phyloP scores from a whole-genome alignment of 2,797 vertebrate genomes.

The Gila robusta region DNA sequence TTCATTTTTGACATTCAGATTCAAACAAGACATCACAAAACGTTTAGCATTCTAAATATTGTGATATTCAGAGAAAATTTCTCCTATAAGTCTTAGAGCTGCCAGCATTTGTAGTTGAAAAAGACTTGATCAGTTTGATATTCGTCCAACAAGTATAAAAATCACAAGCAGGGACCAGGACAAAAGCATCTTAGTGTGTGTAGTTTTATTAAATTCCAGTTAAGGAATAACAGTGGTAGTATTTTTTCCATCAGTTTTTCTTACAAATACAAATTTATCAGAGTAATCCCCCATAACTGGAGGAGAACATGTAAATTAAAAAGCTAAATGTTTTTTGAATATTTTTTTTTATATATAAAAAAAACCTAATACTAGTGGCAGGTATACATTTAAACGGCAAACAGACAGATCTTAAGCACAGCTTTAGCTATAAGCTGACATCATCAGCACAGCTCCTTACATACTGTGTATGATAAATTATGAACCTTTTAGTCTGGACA shows the following conservation, averaged over 20 bases:
- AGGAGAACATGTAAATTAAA: constrained; percentile 68
- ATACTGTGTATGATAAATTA: constrained; percentile 1
- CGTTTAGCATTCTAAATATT: neutral
- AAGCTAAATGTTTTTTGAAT: constrained; percentile 43
- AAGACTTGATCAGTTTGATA: neutral
- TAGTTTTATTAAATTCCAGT: constrained; percentile 84
- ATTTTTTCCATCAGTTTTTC: constrained; percentile 61
- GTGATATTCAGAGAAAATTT: neutral
- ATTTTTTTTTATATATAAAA: neutral
- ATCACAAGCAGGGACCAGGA: constrained; percentile 20
- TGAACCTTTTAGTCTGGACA: constrained; percentile 19
- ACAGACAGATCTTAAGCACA: constrained; percentile 30
- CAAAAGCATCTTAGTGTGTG: constrained; percentile 71
- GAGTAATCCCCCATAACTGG: constrained; percentile 69
- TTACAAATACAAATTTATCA: constrained; percentile 58
- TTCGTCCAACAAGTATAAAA: neutral
- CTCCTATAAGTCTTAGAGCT: neutral
- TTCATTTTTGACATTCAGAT: neutral
- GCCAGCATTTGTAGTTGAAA: neutral
- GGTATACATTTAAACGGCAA: constrained; percentile 36
- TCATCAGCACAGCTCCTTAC: constrained; percentile 2
- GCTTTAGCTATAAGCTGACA: constrained; percentile 7
- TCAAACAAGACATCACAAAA: neutral
- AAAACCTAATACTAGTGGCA: constrained; percentile 44
- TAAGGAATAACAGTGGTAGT: constrained; percentile 82